Conservation (phyloP, 2,797 vertebrate genomes). For the Malurus splendens region DNA sequence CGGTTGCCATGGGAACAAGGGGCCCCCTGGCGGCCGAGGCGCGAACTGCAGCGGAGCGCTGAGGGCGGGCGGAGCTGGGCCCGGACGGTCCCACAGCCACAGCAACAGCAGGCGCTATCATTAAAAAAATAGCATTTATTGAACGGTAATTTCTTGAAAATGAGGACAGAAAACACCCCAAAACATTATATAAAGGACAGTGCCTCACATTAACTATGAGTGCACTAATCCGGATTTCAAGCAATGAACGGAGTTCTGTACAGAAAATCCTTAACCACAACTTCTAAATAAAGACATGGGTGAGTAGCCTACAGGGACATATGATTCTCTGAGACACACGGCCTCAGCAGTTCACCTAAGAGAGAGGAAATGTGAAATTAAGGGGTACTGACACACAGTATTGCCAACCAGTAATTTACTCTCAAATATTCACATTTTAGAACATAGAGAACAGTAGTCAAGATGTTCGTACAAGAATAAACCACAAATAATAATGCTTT, state of each 20-base stretch:
- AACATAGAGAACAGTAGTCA: not conserved
- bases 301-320: accelerated
- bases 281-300: not conserved
- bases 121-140: not conserved
- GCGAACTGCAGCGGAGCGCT: not conserved
- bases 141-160: accelerated
- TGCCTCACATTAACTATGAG: not conserved
- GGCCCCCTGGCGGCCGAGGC: not conserved
- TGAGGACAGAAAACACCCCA: not conserved
- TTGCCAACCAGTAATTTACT: not conserved
- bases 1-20: not conserved
- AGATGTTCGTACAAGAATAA: not conserved
- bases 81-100: no score
- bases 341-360: accelerated
- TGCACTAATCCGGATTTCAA: not conserved
- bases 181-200: accelerated
- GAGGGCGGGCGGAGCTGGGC: not conserved
- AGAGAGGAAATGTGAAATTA: not conserved
- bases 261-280: not conserved
- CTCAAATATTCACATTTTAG: not conserved
- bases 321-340: accelerated
- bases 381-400: accelerated
- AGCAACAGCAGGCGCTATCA: accelerated
- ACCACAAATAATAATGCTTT: not conserved
- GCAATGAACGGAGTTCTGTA: not conserved